These are phyloP conservation scores for Epistrophe grossulariae DNA, from an alignment of 2,888 invertebrate species.

Conservation along the genomic window DNA sequence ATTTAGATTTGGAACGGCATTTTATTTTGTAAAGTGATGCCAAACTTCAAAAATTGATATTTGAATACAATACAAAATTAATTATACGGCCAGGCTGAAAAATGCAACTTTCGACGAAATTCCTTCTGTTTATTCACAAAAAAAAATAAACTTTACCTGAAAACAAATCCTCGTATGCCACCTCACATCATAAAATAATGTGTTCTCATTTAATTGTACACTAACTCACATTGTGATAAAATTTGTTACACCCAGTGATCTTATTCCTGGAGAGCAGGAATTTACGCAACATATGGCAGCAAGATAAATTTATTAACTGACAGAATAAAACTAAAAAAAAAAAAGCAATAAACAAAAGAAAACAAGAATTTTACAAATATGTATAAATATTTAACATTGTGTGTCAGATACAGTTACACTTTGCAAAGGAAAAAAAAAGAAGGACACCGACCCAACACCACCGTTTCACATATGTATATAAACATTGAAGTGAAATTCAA, in stretches of 20 bases:
- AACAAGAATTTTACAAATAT: not conserved
- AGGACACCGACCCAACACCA: constrained; percentile 75
- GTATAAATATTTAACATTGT: constrained; percentile 27
- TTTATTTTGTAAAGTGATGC: too few relatives aligned
- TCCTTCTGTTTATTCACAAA: too few relatives aligned
- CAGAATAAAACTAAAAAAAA: not conserved
- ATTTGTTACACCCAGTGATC: constrained; percentile 36
- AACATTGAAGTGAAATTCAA: constrained; percentile 68
- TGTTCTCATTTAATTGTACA: not conserved
- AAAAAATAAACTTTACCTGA: too few relatives aligned
- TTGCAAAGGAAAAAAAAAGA: constrained; percentile 41
- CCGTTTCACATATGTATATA: constrained; percentile 46
- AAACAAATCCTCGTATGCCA: not conserved
- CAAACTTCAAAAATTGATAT: too few relatives aligned
- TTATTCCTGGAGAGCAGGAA: constrained; percentile 44
- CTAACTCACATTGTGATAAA: not conserved
- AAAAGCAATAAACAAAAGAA: not conserved
- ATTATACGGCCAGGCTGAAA: too few relatives aligned
- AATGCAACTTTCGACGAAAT: too few relatives aligned
- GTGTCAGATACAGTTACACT: constrained; percentile 68
- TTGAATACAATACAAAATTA: too few relatives aligned
- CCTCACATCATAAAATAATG: not conserved
- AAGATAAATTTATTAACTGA: constrained; percentile 45
- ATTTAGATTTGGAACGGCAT: too few relatives aligned
- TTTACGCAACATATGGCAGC: constrained; percentile 69